Evolutionary conservation across 2,888 invertebrate species (phyloP), one percentile per base, ranked within the genome.

Genomic region (Rotaria socialis): DNA sequence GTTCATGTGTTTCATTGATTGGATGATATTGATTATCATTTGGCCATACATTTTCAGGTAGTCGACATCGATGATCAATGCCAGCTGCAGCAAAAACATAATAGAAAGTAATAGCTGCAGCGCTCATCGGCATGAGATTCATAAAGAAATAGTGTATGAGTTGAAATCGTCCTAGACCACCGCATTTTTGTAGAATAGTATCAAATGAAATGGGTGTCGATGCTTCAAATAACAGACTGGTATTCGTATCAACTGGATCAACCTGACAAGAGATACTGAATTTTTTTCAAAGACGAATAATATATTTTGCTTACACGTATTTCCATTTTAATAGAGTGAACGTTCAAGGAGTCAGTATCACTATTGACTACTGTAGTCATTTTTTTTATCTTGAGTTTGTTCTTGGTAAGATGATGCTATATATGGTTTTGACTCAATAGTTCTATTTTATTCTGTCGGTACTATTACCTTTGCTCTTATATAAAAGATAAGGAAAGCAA

Each of bases 101-200:
- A 47, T 47, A 80, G 14, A 47, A 80, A 0, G 47, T 10, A 10
- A 8, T 8, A 47, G 47, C 27, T 10, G 24, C 75, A 80, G 27
- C 24, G 10, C 24, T 22, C 24, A 80, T 80, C 0, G 43, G 0
- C 24, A 80, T 47, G 2, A 27, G 10, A 80, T 80, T 80, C 1
- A 80, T 22, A 47, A 80, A 43, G 41, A 43, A 47, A n/a, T 80
- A 80, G 24, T 80, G 75, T 47, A 80, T 22, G 5, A 24, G 10
- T 80, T 80, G 75, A 80, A 80, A 80, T 47, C 75, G 75, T 47
- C 47, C 47, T 6, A 80, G 19, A 80, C 27, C 47, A 43, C 75
- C 75, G 14, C 75, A 80, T 47, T 47, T 43, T 24, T 43, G 75
- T 8, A 80, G 2, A 22, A 80, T 22, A 10, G 7, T n/a, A 24